These are phyloP conservation scores for Ernsta delagoae DNA, from an alignment of 2,888 invertebrate genomes.

Conservation along the genomic window DNA sequence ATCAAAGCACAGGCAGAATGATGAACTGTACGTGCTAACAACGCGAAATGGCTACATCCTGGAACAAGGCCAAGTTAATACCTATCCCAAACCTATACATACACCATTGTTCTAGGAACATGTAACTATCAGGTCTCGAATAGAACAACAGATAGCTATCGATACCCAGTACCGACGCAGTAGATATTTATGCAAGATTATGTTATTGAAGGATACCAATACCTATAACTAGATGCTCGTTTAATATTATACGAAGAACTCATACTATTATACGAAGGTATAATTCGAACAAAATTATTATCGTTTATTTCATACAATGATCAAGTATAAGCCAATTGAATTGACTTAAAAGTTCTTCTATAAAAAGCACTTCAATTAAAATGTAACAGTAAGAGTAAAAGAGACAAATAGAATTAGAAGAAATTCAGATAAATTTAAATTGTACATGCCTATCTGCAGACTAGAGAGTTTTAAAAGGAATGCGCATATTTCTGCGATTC, in stretches of 20 bases:
- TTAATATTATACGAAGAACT: too few relatives aligned
- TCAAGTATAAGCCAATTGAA: too few relatives aligned
- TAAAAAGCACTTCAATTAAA: constrained; percentile 12
- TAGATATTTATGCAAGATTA: neutral
- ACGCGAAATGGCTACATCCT: constrained; percentile 24
- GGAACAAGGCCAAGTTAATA: constrained; percentile 35
- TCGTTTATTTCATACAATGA: too few relatives aligned
- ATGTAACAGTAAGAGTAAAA: too few relatives aligned
- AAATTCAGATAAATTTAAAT: neutral
- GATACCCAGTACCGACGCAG: neutral
- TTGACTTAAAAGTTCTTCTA: too few relatives aligned
- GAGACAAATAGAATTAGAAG: neutral
- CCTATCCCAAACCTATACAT: constrained; percentile 10
- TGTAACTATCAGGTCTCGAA: constrained; percentile 17
- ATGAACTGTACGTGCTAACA: constrained; percentile 8
- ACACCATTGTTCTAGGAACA: neutral
- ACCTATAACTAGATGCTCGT: too few relatives aligned
- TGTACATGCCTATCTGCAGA: neutral
- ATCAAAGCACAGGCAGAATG: constrained; percentile 12
- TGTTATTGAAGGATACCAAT: too few relatives aligned
- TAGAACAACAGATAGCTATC: constrained; percentile 26
- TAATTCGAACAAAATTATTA: too few relatives aligned
- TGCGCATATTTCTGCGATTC: neutral
- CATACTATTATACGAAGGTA: too few relatives aligned
- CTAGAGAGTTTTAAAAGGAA: neutral